These are phyloP conservation scores for Frieseomelitta varia DNA, from an alignment of 1,140 invertebrate species.

Conservation along the genomic window DNA sequence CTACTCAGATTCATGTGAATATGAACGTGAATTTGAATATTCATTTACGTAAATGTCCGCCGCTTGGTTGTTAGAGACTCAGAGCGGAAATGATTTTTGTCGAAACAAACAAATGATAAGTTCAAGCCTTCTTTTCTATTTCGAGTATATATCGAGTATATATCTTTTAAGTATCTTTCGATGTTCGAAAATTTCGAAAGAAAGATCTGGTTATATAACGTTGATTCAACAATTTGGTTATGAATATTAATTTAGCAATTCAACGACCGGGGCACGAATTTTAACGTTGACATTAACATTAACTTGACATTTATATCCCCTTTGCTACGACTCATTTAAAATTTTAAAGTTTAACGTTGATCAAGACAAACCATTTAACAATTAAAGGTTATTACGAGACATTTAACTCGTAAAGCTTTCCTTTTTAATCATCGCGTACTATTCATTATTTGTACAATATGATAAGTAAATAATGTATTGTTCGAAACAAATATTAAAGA, in stretches of 20 bases:
- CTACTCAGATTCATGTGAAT: no score
- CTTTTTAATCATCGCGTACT: not conserved
- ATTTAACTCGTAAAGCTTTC: no score
- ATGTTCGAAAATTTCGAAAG: no score
- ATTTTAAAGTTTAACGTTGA: conserved; percentile 1
- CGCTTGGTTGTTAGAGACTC: no score
- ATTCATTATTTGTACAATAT: not conserved
- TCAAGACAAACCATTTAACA: not conserved
- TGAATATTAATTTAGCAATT: not conserved
- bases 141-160: no score
- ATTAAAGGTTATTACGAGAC: not conserved
- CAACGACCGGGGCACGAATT: not conserved
- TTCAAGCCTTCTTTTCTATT: no score
- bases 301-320: conserved; percentile 6
- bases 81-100: no score
- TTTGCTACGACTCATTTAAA: not conserved
- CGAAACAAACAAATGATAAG: no score
- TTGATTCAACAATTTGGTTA: not conserved
- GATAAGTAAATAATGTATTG: not conserved
- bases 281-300: not conserved
- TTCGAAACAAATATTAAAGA: not conserved
- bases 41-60: no score
- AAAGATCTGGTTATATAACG: no score
- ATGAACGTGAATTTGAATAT: no score
- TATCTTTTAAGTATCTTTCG: no score